Base-by-base conservation (phyloP, 1,140 invertebrate species). In the Brachionus calyciflorus region DNA sequence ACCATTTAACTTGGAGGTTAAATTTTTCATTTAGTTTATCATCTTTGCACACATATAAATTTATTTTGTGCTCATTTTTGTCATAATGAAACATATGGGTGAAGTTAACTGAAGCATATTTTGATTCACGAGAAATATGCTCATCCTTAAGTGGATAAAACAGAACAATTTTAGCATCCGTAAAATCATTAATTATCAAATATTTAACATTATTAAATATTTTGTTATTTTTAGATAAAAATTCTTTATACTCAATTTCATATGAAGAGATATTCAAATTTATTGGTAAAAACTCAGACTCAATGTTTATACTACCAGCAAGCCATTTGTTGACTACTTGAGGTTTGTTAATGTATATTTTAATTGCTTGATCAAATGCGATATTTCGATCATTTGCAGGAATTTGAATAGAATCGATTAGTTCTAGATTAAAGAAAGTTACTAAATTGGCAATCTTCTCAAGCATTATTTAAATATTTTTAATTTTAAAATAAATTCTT, bases 281-380 rank as follows among this genome's bases (percentile, higher is more conserved):
- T 14, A 33, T 30, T 37, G 49, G 28, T 17, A 46, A 48, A 7
- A 33, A 14, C 0, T n/a, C 19, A 70, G 46, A 46, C 3, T 55
- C 69, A 12, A 51, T 37, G 14, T 9, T 55, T 19, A 73, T 26
- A 30, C 69, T 73, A 51, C 69, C 69, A 21, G 69, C 69, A 19
- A 73, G 19, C 69, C 69, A 73, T 49, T 73, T 51, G 37, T 73
- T 73, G 2, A 73, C 69, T 12, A 73, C 69, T 51, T 73, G 69
- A 1, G 69, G 69, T 6, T 73, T 73, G 26, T 73, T 73, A 14
- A 73, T 12, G 17, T 51, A 73, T 26, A 73, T 73, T 40, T 30
- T 37, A n/a, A 73, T 30, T 6, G 69, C 44, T 24, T 49, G 46
- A 40, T 73, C 69, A 73, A 73, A 73, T 14, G 21, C 37, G 12